Conservation (phyloP, 2,113 vertebrate species). For the Ondatra zibethicus region DNA sequence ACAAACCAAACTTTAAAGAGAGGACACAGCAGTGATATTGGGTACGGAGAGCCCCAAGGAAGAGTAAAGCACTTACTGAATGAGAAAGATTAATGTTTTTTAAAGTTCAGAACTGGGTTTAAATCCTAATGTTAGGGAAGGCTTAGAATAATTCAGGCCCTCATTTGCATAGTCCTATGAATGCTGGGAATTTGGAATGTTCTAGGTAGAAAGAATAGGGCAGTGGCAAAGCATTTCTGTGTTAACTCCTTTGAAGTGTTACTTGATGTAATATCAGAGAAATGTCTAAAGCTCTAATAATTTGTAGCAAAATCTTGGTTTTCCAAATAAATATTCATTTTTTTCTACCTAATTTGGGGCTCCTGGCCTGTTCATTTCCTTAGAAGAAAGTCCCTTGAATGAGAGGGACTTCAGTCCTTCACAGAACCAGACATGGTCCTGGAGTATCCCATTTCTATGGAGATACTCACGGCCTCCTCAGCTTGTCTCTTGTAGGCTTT, state of each 20-base stretch:
- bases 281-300: constrained; percentile 5
- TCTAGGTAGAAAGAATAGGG: neutral
- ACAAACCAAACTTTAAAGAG: neutral
- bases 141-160: neutral
- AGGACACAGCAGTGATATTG: neutral
- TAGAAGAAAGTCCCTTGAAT: neutral
- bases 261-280: neutral
- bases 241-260: constrained; percentile 10
- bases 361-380: neutral
- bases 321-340: constrained; percentile 37
- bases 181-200: neutral
- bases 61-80: neutral
- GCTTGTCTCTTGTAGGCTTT: constrained; percentile 96
- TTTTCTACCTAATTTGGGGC: neutral
- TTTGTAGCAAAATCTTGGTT: neutral
- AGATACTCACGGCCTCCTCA: constrained; percentile 92
- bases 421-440: neutral
- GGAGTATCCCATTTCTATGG: neutral
- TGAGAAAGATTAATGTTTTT: neutral
- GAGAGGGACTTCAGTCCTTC: neutral
- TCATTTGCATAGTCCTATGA: neutral
- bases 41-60: neutral
- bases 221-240: neutral
- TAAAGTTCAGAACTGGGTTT: constrained; percentile 5
- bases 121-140: constrained; percentile 35